Conservation (phyloP, 1,140 invertebrate genomes). For the Drosophila kikkawai region DNA sequence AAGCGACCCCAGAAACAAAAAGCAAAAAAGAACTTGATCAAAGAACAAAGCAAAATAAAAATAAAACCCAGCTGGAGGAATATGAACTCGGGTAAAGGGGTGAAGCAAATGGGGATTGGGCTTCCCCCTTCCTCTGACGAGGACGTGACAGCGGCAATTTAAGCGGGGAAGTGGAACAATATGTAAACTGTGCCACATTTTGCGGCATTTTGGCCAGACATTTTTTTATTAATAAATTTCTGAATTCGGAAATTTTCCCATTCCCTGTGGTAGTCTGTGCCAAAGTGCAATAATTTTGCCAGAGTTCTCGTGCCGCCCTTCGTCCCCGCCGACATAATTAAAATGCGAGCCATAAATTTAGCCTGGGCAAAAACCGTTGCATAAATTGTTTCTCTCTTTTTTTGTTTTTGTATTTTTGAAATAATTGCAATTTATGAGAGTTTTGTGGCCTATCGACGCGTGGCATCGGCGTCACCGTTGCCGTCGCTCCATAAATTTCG, state of each 20-base stretch:
- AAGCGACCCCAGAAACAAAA: background rate
- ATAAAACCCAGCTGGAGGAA: constrained; percentile 7
- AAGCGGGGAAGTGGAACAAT: constrained; percentile 4
- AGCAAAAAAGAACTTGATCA: constrained; percentile 10
- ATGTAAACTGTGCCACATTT: constrained; percentile 19
- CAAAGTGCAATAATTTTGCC: constrained; percentile 18
- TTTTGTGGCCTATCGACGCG: constrained; percentile 59
- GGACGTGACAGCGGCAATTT: constrained; percentile 14
- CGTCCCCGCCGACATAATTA: constrained; percentile 17
- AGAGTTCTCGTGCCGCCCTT: background rate
- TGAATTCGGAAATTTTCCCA: background rate
- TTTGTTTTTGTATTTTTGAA: constrained; percentile 7
- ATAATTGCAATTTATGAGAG: constrained; percentile 61
- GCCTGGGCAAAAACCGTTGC: constrained; percentile 6
- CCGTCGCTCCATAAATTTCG: constrained; percentile 57
- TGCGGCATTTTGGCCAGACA: constrained; percentile 4
- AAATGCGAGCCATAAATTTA: constrained; percentile 33
- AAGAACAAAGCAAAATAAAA: constrained; percentile 26
- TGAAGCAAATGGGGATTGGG: background rate
- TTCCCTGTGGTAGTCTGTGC: background rate
- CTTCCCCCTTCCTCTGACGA: background rate
- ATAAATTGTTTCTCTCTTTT: constrained; percentile 2
- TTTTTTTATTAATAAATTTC: constrained; percentile 20
- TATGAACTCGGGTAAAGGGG: background rate
- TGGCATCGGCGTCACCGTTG: constrained; percentile 50